Evolutionary conservation across 2,113 vertebrate genomes (phyloP), one percentile per base, ranked within the genome.

Genomic region (Nymphicus hollandicus): DNA sequence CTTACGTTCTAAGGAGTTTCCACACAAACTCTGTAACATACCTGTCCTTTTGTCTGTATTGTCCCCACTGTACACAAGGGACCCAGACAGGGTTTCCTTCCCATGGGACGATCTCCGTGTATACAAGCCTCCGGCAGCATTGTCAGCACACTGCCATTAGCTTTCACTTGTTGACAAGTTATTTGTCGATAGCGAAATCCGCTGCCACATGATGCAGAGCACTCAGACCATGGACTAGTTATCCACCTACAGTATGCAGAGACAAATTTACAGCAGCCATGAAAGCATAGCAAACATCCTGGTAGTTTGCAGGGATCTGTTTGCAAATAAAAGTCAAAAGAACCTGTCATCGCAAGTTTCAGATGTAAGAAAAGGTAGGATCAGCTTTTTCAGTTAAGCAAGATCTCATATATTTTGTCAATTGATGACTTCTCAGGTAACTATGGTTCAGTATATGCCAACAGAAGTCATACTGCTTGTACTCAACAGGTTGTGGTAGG

Each of bases 141-240:
- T 2, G 66, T 90, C 91, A 91, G 90, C 16, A 74, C 33, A 0
- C 43, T 91, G 7, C 98, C 98, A 0, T 91, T 77, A 69, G 97
- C 97, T 66, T 70, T 95, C 6, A 86, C 60, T 85, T 97, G 98
- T 55, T 98, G 97, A 68, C 99, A 99, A 1, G 60, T 94, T 31
- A 98, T 96, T 81, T 97, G 98, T 6, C 98, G 97, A 3, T 96
- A 97, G n/a, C 81, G 98, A 94, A 98, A 97, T 15, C 99, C 99
- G 0, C 56, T 35, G 4, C 99, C 99, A 27, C 99, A 99, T 0
- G 98, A 93, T 4, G 85, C 96, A 9, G 99, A 99, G 91, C 99
- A 99, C 70, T 96, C 97, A 0, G 99, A 99, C 99, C 98, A 99
- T 0, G 96, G 66, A 2, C 97, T 97, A 0, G 96, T 96, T 2